Evolutionary conservation across 2,888 invertebrate species (phyloP), one percentile per base, ranked within the genome.

Genomic region (Cenopis cana): DNA sequence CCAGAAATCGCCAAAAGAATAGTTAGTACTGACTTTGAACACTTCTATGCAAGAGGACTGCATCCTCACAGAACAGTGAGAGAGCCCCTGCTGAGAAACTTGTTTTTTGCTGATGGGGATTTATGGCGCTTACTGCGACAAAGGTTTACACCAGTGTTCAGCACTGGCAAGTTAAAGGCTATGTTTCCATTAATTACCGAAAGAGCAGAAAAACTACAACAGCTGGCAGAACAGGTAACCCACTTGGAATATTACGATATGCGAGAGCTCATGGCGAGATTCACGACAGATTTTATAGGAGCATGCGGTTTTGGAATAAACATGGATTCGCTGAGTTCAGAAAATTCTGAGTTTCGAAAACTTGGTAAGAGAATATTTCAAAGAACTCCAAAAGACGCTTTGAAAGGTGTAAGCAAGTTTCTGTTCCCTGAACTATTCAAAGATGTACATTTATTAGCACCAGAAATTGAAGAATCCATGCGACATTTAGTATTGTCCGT

Each of bases 211-310:
- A 89, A 87, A 74, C 74, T 93, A 12, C 88, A 90, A 80, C 14
- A 82, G 1, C 81, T 89, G 46, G 83, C 88, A 4, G 88, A 88
- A 69, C 82, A 86, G 12, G 80, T 89, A 0, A 76, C 81, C 9
- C 73, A 83, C 8, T 80, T 76, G 61, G 87, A 89, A 54, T 83
- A 77, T 74, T 90, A 88, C 61, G 91, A 91, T 72, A 84, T 86
- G 3, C 82, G 88, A 54, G 92, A 92, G 73, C 83, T 91, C 0
- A 91, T 92, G 90, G 91, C 91, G 2, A 83, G 92, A 57, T 93
- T 90, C 52, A 91, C 91, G 0, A 91, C 90, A 5, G 92, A 92
- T 74, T 90, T 91, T 72, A 91, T 92, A 11, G 92, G 92, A 6
- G 89, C 83, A 0, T 91, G 91, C 75, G 91, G 89, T 12, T 93